Evolutionary conservation across 2,888 invertebrate species (phyloP).

Genomic region (Rhyacophila evoluta): DNA sequence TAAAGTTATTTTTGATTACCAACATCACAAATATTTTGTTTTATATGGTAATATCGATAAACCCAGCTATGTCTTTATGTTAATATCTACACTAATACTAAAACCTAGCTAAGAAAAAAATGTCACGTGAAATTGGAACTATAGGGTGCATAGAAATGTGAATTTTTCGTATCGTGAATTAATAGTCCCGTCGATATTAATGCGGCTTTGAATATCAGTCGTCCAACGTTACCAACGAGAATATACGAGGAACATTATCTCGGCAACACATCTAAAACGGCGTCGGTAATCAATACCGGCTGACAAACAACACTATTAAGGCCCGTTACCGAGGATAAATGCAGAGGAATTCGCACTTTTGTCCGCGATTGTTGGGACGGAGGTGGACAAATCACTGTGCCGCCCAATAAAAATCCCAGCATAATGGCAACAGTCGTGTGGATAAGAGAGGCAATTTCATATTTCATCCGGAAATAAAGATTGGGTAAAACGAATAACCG

Average conservation of each 20-base stretch:
- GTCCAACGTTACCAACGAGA: background rate
- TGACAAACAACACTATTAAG: slow-evolving; percentile 53
- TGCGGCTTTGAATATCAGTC: background rate
- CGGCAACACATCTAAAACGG: slow-evolving; percentile 42
- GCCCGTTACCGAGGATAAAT: slow-evolving; percentile 39
- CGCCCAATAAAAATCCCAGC: background rate
- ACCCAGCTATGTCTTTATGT: too few relatives aligned
- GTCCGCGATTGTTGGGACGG: background rate
- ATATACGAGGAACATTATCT: slow-evolving; percentile 49
- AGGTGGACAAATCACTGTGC: background rate
- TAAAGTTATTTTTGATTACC: too few relatives aligned
- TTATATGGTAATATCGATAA: too few relatives aligned
- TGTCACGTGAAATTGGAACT: too few relatives aligned
- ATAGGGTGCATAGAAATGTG: too few relatives aligned
- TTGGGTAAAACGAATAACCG: background rate
- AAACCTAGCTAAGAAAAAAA: too few relatives aligned
- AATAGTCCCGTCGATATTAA: background rate
- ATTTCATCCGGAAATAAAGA: slow-evolving; percentile 5
- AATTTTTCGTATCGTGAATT: too few relatives aligned
- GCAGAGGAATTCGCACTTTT: slow-evolving; percentile 38
- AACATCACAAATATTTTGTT: too few relatives aligned
- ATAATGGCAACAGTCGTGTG: background rate
- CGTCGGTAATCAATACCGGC: slow-evolving; percentile 51
- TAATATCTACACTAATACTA: too few relatives aligned
- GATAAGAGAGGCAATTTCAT: background rate